Base-by-base conservation (phyloP, 1,140 invertebrate genomes). In the Lasaia peninsularis region DNA sequence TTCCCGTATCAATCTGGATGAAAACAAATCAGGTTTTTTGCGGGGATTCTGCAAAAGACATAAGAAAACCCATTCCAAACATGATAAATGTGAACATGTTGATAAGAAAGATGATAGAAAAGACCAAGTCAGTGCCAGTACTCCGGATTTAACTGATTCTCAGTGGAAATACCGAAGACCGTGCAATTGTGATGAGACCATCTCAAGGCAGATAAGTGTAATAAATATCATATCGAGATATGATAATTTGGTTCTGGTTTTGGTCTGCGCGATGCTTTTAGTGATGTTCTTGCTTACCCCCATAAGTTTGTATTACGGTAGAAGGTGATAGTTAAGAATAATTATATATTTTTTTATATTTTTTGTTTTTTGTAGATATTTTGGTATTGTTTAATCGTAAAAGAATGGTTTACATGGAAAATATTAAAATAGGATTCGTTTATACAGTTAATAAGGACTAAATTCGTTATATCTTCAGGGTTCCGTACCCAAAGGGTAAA, bases 291-390 rank as follows among this genome's bases (percentile, higher is more conserved):
- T 71, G 14, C 60, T 61, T 21, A 53, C 61, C 18, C 61, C 69
- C 16, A n/a, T 64, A 18, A 66, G 63, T 1, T 60, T 56, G 14
- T 32, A 56, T 35, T 60, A 50, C 35, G 37, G 34, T 33, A 44
- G 62, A 20, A 52, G 58, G 24, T 28, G 21, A 37, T 65, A 58
- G 32, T 49, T 68, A 69, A 74, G 66, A 59, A 56, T 67, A 74
- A 74, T 54, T 63, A 56, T 54, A 51, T 48, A 24, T 63, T 52
- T 64, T 56, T 40, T 60, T 53, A 28, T 62, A 58, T 65, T 37
- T 64, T 60, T 64, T 70, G 12, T 66, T 62, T 59, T 54, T 56
- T 24, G 21, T 24, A 24, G 2, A 24, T 24, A 24, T 5, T n/a
- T n/a, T n/a, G n/a, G n/a, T n/a, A n/a, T n/a, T n/a, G n/a, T n/a